Conservation (phyloP, 2,113 vertebrate genomes). For the Plestiodon gilberti region DNA sequence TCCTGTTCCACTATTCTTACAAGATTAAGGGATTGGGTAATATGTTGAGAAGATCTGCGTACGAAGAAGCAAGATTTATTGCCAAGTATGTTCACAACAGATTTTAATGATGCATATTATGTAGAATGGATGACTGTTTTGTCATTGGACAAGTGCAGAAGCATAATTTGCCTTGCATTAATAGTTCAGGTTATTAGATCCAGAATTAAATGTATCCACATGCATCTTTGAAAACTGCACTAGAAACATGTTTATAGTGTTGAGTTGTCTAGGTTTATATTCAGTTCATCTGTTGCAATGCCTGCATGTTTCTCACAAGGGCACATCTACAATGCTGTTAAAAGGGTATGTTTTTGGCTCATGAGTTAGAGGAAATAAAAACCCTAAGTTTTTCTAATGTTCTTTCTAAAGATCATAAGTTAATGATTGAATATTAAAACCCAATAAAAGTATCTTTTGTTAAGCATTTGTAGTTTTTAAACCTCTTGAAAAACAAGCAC, state of each 20-base stretch:
- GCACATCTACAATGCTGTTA: constrained; percentile 32
- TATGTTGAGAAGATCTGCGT: constrained; percentile 52
- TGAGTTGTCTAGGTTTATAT: background rate
- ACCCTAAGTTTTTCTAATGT: background rate
- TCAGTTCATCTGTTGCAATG: constrained; percentile 40
- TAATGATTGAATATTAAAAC: constrained; percentile 40
- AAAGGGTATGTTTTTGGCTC: constrained; percentile 37
- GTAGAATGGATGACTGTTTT: background rate
- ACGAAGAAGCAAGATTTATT: constrained; percentile 13
- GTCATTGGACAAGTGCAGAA: constrained; percentile 37
- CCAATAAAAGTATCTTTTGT: constrained; percentile 54
- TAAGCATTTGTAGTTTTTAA: constrained; percentile 52
- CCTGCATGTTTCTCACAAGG: constrained; percentile 20
- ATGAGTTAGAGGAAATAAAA: constrained; percentile 10
- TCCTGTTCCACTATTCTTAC: constrained; percentile 15
- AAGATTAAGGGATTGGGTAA: background rate
- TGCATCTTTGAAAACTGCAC: constrained; percentile 41
- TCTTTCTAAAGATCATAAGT: constrained; percentile 45
- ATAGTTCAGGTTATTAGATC: constrained; percentile 42
- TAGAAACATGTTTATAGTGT: constrained; percentile 38
- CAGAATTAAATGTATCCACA: constrained; percentile 37
- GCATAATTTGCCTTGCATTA: constrained; percentile 59
- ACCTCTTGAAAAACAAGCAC: background rate
- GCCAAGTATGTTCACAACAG: constrained; percentile 40
- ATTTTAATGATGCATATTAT: constrained; percentile 57